A percentile compares a stretch with the other conserved stretches of the same genome.
Evolutionary conservation across 1,140 invertebrate genomes (phyloP).

Genomic region (Drosophila nigromelanica): DNA sequence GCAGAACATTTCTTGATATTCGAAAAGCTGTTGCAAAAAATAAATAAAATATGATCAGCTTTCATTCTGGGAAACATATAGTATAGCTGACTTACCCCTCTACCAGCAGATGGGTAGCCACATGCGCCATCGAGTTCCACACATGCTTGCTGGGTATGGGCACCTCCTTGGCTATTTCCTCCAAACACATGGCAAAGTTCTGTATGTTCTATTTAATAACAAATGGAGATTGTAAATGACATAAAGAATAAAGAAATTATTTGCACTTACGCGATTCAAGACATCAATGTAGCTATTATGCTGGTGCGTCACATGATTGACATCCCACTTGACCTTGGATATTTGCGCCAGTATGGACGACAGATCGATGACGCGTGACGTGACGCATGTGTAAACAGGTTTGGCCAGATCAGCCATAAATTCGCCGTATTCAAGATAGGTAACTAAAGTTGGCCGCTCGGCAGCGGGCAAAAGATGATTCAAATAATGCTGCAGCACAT

Average conservation of each 20-base stretch:
- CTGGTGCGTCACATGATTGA: slow-evolving; percentile 97
- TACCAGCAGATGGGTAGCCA: slow-evolving; percentile 93
- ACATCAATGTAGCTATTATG: slow-evolving; percentile 95
- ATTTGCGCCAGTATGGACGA: slow-evolving; percentile 92
- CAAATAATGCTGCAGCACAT: slow-evolving; percentile 92
- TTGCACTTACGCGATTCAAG: slow-evolving; percentile 86
- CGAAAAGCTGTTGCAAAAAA: slow-evolving; percentile 87
- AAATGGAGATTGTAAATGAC: background rate
- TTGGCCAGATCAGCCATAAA: slow-evolving; percentile 88
- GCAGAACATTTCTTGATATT: slow-evolving; percentile 97
- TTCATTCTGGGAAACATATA: background rate
- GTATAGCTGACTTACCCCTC: slow-evolving; percentile 90
- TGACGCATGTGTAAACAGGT: slow-evolving; percentile 94
- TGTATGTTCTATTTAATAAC: slow-evolving; percentile 89
- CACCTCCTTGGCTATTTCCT: slow-evolving; percentile 88
- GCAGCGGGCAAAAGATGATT: slow-evolving; percentile 87
- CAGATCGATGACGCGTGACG: slow-evolving; percentile 91
- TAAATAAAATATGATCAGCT: background rate
- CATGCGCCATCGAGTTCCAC: slow-evolving; percentile 94
- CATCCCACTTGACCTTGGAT: slow-evolving; percentile 97
- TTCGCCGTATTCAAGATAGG: slow-evolving; percentile 84
- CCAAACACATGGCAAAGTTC: slow-evolving; percentile 90
- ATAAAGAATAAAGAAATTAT: background rate
- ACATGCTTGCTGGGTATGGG: slow-evolving; percentile 89
- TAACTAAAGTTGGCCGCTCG: slow-evolving; percentile 82